A percentile compares a stretch with the other conserved stretches of the same genome.
phyloP scores from a whole-genome alignment of 2,113 vertebrate species.

The Athene noctua region DNA sequence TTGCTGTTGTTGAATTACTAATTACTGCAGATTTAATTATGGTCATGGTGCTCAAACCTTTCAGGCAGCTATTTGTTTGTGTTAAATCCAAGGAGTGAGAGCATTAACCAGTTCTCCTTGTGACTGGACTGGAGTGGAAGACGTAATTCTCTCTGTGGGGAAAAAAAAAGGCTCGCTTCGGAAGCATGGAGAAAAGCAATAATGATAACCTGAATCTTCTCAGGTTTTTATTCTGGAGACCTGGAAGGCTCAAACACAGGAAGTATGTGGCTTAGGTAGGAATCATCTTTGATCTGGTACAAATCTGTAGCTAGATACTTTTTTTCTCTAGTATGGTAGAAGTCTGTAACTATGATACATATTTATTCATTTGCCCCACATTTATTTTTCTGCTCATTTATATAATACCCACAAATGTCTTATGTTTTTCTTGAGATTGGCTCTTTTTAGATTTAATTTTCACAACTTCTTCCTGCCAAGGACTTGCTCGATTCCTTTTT shows the following conservation, averaged over 20 bases:
- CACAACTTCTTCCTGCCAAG: neutral
- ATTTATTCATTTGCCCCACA: neutral
- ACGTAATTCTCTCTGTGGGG: neutral
- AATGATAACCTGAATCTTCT: neutral
- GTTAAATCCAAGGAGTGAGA: slow-evolving; percentile 12
- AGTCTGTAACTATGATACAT: neutral
- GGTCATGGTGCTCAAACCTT: neutral
- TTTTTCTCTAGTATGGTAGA: neutral
- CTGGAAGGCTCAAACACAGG: neutral
- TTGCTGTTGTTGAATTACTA: slow-evolving; percentile 9
- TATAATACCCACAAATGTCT: neutral
- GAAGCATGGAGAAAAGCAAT: neutral
- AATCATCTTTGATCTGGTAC: neutral
- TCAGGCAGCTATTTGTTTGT: slow-evolving; percentile 23
- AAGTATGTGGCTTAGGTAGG: neutral
- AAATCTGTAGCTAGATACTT: neutral
- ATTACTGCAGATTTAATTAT: slow-evolving; percentile 51
- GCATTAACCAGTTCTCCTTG: slow-evolving; percentile 12
- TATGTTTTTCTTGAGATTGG: neutral
- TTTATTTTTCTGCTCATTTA: neutral
- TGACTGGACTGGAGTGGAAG: neutral
- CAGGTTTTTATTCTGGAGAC: neutral
- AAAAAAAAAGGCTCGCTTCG: neutral
- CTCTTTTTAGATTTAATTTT: neutral
- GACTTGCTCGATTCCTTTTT: neutral